A percentile compares a stretch with the other conserved stretches of the same genome.
Conservation (phyloP, 2,888 invertebrate genomes). For the Poecilobothrus nobilitatus region DNA sequence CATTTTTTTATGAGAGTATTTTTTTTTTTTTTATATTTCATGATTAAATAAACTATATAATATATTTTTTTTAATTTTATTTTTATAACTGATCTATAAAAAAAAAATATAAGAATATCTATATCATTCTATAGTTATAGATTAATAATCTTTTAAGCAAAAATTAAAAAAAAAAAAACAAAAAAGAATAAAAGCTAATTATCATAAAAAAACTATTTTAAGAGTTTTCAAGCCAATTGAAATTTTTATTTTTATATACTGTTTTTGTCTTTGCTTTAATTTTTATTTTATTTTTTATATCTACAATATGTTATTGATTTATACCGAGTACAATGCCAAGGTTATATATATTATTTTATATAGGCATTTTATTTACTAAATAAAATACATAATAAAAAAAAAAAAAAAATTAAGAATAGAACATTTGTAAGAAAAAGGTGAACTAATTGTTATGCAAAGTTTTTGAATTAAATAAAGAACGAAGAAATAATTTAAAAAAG, state of each 20-base stretch:
- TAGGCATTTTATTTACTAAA: background rate
- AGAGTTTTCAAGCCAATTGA: background rate
- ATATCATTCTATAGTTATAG: too few relatives aligned
- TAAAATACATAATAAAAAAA: background rate
- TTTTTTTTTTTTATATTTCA: background rate
- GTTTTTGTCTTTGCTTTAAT: background rate
- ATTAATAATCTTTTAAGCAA: too few relatives aligned
- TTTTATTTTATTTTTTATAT: background rate
- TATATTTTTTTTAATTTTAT: background rate
- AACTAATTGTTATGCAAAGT: background rate
- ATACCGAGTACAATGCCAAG: background rate
- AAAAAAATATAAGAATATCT: background rate
- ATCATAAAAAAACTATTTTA: conserved; percentile 9
- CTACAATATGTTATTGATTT: background rate
- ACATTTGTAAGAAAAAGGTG: background rate
- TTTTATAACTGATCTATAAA: background rate
- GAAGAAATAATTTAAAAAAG: too few relatives aligned
- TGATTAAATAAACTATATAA: background rate
- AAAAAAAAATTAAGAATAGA: background rate
- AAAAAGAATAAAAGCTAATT: too few relatives aligned
- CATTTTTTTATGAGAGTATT: too few relatives aligned
- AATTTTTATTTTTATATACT: background rate
- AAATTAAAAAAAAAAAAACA: too few relatives aligned
- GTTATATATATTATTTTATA: background rate
- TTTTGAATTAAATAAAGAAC: too few relatives aligned